Conservation (phyloP, 2,797 vertebrate genomes). For the Centroberyx gerrardi region DNA sequence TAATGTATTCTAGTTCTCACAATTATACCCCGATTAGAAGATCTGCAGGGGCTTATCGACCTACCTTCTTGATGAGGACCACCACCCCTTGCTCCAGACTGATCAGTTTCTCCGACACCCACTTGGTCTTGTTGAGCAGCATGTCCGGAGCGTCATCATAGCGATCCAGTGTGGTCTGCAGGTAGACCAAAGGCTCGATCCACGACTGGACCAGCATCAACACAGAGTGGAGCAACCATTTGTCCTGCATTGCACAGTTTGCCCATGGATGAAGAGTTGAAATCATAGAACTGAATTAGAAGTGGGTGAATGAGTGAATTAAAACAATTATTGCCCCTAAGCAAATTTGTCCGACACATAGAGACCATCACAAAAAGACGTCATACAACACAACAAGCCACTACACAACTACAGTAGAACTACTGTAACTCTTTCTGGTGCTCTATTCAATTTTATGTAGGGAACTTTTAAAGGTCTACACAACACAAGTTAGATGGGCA, state of each 20-base stretch:
- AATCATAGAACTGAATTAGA: background rate
- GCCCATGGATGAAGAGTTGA: background rate
- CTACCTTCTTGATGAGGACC: slow-evolving; percentile 85
- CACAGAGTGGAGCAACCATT: slow-evolving; percentile 85
- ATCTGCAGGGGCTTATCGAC: background rate
- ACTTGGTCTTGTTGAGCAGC: slow-evolving; percentile 86
- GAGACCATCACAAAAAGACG: background rate
- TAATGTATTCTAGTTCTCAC: background rate
- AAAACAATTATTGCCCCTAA: background rate
- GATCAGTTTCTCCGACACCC: slow-evolving; percentile 85
- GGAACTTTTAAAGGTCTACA: too few species aligned
- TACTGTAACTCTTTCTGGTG: background rate
- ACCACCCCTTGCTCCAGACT: slow-evolving; percentile 85
- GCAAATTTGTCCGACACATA: too few species aligned
- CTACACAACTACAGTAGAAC: background rate
- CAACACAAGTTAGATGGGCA: background rate
- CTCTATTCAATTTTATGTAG: too few species aligned
- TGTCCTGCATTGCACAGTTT: slow-evolving; percentile 71
- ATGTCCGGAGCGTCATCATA: slow-evolving; percentile 77
- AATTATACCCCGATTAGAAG: background rate
- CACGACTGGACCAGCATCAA: slow-evolving; percentile 86
- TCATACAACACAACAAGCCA: background rate
- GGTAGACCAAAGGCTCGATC: slow-evolving; percentile 82
- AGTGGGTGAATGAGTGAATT: background rate
- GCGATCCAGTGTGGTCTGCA: slow-evolving; percentile 80